Evolutionary conservation across 1,140 invertebrate species (phyloP).

Genomic region (Choristoneura fumiferana): DNA sequence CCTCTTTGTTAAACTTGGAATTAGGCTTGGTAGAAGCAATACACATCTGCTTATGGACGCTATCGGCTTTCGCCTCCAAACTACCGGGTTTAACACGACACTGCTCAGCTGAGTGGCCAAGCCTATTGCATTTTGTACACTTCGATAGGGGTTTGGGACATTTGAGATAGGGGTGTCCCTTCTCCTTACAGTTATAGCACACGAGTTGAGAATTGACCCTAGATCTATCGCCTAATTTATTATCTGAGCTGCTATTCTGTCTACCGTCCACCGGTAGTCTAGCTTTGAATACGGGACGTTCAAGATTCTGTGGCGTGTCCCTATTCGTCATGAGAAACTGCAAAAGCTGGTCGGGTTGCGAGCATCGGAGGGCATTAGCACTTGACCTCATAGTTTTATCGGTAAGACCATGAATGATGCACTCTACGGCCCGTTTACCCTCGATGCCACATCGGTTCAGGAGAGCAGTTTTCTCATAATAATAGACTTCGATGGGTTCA

Average conservation of each 20-base stretch:
- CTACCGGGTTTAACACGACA: conserved; percentile 6
- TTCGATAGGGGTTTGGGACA: conserved; percentile 25
- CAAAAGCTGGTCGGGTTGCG: conserved; percentile 32
- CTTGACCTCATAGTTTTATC: conserved; percentile 34
- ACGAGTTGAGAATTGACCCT: neutral
- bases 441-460: conserved; percentile 38
- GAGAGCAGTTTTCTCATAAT: conserved; percentile 37
- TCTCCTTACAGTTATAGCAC: conserved; percentile 34
- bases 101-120: conserved; percentile 23
- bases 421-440: conserved; percentile 36
- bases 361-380: conserved; percentile 29
- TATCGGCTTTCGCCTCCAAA: neutral
- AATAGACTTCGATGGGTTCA: conserved; percentile 38
- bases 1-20: conserved; percentile 25
- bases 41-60: conserved; percentile 20
- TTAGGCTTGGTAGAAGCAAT: conserved; percentile 14
- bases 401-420: conserved; percentile 37
- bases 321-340: conserved; percentile 36
- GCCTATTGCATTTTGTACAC: conserved; percentile 24
- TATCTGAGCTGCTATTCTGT: neutral
- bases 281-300: neutral
- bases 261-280: neutral
- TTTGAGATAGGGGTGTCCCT: conserved; percentile 22
- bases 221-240: neutral
- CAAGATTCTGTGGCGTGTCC: conserved; percentile 20